Percentiles rank a stretch among this genome's conserved stretches.
Conservation (phyloP, 2,888 invertebrate genomes). For the Hyposoter didymator region DNA sequence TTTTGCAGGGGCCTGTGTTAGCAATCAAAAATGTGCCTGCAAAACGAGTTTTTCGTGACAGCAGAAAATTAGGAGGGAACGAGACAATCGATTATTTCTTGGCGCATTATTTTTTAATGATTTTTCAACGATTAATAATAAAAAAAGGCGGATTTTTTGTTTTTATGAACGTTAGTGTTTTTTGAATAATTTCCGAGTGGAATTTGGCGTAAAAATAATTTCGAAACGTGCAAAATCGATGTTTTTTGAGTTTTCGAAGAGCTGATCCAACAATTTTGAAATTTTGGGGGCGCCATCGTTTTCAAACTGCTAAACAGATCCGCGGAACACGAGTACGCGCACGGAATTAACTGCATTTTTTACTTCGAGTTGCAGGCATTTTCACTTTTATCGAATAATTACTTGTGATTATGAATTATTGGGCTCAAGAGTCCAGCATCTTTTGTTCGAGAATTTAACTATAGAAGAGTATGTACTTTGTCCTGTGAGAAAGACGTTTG, state of each 20-base stretch:
- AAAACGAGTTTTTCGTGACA: neutral
- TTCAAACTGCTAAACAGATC: neutral
- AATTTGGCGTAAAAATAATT: neutral
- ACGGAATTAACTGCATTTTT: neutral
- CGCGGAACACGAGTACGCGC: neutral
- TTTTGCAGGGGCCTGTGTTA: neutral
- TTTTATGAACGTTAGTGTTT: neutral
- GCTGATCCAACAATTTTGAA: neutral
- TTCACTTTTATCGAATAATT: neutral
- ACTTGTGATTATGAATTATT: neutral
- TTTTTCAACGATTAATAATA: neutral
- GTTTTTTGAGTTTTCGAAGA: neutral
- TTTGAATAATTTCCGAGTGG: too few species aligned
- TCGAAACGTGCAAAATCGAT: neutral
- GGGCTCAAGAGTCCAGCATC: neutral
- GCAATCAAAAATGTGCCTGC: neutral
- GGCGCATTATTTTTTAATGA: neutral
- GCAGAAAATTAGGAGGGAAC: neutral
- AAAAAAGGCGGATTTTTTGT: neutral
- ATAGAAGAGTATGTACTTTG: neutral
- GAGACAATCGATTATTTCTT: neutral
- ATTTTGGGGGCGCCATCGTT: slow-evolving; percentile 1
- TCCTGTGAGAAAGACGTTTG: neutral
- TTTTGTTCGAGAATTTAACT: slow-evolving; percentile 8
- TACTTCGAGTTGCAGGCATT: neutral